Evolutionary conservation across 2,113 vertebrate genomes (phyloP).

Genomic region (Nansenia antarctica): DNA sequence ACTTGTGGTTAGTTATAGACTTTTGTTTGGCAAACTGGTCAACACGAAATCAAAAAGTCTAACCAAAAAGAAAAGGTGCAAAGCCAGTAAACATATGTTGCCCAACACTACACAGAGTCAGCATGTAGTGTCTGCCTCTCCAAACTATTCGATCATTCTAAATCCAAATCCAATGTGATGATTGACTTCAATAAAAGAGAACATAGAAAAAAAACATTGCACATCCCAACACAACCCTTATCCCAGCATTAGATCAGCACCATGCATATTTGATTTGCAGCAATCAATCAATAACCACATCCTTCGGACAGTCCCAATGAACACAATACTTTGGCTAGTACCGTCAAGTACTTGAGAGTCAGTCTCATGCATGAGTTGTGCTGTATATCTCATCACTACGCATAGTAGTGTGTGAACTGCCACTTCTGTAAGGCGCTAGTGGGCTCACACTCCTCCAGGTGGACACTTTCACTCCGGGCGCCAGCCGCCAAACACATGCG

Average conservation of each 20-base stretch:
- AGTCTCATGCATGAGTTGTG: slow-evolving; percentile 5
- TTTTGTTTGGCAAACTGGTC: neutral
- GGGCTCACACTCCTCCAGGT: slow-evolving; percentile 72
- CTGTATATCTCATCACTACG: slow-evolving; percentile 55
- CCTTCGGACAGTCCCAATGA: too few relatives aligned
- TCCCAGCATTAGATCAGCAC: neutral
- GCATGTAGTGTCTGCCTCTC: neutral
- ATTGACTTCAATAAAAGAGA: slow-evolving; percentile 13
- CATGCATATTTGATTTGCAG: neutral
- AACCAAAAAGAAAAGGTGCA: neutral
- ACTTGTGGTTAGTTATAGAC: neutral
- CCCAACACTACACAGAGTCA: neutral
- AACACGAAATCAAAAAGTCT: neutral
- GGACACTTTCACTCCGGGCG: slow-evolving; percentile 43
- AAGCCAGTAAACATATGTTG: neutral
- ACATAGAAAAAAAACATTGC: slow-evolving; percentile 41
- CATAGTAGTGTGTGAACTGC: slow-evolving; percentile 86
- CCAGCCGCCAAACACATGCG: slow-evolving; percentile 79
- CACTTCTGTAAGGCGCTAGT: slow-evolving; percentile 82
- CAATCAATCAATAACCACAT: neutral
- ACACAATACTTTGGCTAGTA: too few relatives aligned
- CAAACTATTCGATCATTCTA: neutral
- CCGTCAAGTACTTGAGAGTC: neutral
- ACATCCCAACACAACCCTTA: slow-evolving; percentile 42
- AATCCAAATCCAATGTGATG: neutral